Conservation (phyloP, 2,113 vertebrate species). For the Mohoua ochrocephala region DNA sequence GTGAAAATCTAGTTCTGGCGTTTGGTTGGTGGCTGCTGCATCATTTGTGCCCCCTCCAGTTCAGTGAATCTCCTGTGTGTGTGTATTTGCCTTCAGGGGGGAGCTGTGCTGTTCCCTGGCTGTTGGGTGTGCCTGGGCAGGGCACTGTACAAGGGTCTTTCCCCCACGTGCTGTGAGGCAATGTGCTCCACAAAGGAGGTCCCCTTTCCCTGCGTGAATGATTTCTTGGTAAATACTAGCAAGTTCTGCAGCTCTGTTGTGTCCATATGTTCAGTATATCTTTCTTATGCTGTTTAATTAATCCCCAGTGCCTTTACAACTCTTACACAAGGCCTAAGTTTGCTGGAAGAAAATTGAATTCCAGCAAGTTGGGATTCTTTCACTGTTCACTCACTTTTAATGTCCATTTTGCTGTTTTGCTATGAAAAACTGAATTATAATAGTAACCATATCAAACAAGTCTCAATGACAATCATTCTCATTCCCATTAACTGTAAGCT, state of each 20-base stretch:
- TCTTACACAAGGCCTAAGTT: neutral
- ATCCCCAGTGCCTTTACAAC: neutral
- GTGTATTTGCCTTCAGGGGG: neutral
- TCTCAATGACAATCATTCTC: neutral
- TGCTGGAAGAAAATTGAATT: neutral
- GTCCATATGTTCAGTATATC: neutral
- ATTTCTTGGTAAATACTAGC: neutral
- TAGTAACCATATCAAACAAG: neutral
- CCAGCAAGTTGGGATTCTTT: neutral
- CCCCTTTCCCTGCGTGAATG: neutral
- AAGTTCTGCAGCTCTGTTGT: neutral
- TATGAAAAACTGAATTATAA: neutral
- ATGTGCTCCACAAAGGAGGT: neutral
- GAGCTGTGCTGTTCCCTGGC: neutral
- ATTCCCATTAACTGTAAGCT: neutral
- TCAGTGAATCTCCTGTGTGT: neutral
- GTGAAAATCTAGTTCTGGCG: neutral
- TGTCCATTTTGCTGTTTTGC: neutral
- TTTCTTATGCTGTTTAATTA: neutral
- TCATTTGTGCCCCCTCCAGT: neutral
- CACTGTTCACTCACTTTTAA: neutral
- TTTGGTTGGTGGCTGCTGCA: neutral
- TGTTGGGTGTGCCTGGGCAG: neutral
- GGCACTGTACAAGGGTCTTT: neutral
- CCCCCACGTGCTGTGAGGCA: neutral